Percentiles rank a stretch among this genome's conserved stretches.
phyloP scores from a whole-genome alignment of 2,888 invertebrate genomes.

The Acleris laterana region DNA sequence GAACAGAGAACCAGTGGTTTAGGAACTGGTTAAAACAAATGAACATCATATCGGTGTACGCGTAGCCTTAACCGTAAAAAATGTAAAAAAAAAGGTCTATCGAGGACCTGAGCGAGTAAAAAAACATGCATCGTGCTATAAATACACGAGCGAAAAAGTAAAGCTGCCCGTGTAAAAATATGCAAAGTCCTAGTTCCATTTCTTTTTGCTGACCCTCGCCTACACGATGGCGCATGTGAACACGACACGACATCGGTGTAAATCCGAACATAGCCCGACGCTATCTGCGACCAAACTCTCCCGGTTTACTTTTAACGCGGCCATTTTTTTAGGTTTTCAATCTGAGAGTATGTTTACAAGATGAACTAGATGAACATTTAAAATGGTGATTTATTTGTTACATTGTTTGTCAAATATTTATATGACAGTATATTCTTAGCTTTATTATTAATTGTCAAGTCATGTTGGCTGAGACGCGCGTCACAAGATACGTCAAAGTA shows the following conservation, averaged over 20 bases:
- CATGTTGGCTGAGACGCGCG: too few relatives aligned
- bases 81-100: not conserved
- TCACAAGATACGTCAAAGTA: too few relatives aligned
- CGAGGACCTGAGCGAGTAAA: slow-evolving; percentile 16
- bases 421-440: too few relatives aligned
- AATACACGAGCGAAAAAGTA: slow-evolving; percentile 35
- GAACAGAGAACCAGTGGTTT: too few relatives aligned
- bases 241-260: slow-evolving; percentile 54
- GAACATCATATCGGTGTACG: too few relatives aligned
- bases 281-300: slow-evolving; percentile 43
- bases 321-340: slow-evolving; percentile 23
- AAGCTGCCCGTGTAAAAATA: slow-evolving; percentile 35
- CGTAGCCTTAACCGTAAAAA: too few relatives aligned
- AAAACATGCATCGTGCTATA: slow-evolving; percentile 29
- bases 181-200: slow-evolving; percentile 24
- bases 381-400: too few relatives aligned
- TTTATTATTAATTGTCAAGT: too few relatives aligned
- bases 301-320: slow-evolving; percentile 29
- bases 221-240: slow-evolving; percentile 47
- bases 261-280: slow-evolving; percentile 49
- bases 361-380: too few relatives aligned
- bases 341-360: not conserved
- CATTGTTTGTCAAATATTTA: too few relatives aligned
- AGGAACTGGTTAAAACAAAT: too few relatives aligned
- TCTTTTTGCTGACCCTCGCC: slow-evolving; percentile 34